Evolutionary conservation across 2,888 invertebrate species (phyloP).

Genomic region (Dorcus parallelipipedus): DNA sequence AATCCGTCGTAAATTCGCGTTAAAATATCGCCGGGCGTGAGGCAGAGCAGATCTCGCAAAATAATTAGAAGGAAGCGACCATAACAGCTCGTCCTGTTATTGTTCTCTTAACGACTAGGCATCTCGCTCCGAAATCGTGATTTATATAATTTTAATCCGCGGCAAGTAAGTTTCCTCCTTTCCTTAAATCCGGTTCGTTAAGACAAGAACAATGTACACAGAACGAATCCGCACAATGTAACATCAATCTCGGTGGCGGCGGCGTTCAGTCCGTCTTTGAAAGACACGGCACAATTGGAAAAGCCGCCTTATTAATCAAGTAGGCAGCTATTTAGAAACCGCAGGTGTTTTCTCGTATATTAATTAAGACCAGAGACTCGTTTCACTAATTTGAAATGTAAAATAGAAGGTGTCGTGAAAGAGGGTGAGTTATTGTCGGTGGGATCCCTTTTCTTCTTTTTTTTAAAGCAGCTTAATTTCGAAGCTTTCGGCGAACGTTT

Average conservation of each 20-base stretch:
- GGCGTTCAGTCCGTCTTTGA: conserved; percentile 9
- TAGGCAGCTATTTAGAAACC: conserved; percentile 21
- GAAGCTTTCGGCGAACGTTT: too few species aligned
- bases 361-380: conserved; percentile 28
- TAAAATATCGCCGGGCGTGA: not conserved
- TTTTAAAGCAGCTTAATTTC: too few species aligned
- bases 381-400: conserved; percentile 29
- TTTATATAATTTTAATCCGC: conserved; percentile 13
- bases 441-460: too few species aligned
- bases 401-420: conserved; percentile 10
- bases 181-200: conserved; percentile 10
- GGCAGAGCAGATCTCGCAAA: not conserved
- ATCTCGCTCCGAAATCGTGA: conserved; percentile 2
- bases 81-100: not conserved
- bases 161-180: conserved; percentile 6
- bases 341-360: conserved; percentile 31
- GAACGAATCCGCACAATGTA: conserved; percentile 7
- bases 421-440: too few species aligned
- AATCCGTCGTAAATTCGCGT: not conserved
- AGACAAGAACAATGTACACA: conserved; percentile 10
- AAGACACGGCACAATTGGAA: conserved; percentile 12
- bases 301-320: conserved; percentile 25
- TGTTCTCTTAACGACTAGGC: not conserved
- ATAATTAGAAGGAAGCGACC: not conserved
- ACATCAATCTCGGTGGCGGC: conserved; percentile 10